A percentile compares a stretch with the other conserved stretches of the same genome.
Evolutionary conservation across 2,797 vertebrate species (phyloP).

Genomic region (Menidia menidia): DNA sequence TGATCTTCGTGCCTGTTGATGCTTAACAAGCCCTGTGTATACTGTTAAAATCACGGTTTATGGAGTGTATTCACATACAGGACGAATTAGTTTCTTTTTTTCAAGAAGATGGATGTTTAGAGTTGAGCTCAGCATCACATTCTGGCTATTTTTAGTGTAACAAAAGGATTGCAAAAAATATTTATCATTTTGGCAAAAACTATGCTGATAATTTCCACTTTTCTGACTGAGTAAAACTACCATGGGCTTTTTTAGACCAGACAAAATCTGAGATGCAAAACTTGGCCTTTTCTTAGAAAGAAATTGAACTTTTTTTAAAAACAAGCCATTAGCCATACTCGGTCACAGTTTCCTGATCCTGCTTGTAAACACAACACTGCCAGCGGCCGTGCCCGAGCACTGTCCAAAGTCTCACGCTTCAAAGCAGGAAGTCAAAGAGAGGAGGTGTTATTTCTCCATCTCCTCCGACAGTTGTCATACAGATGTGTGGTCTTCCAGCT

Average conservation of each 20-base stretch:
- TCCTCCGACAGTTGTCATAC: background rate
- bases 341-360: background rate
- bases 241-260: background rate
- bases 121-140: background rate
- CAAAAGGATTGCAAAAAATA: too few relatives aligned
- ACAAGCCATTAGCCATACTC: background rate
- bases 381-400: too few relatives aligned
- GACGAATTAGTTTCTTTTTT: background rate
- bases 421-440: background rate
- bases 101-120: background rate
- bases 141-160: background rate
- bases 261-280: background rate
- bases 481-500: background rate
- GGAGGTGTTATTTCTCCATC: background rate
- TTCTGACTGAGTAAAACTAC: slow-evolving; percentile 3
- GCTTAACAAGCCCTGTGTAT: slow-evolving; percentile 7
- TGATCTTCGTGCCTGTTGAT: slow-evolving; percentile 19
- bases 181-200: background rate
- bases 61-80: background rate
- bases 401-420: background rate
- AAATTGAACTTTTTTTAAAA: background rate
- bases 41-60: background rate
- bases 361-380: background rate
- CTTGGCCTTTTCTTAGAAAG: background rate
- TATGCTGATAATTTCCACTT: background rate